Base-by-base conservation (phyloP, 1,140 invertebrate genomes). In the Neodiprion virginianus region DNA sequence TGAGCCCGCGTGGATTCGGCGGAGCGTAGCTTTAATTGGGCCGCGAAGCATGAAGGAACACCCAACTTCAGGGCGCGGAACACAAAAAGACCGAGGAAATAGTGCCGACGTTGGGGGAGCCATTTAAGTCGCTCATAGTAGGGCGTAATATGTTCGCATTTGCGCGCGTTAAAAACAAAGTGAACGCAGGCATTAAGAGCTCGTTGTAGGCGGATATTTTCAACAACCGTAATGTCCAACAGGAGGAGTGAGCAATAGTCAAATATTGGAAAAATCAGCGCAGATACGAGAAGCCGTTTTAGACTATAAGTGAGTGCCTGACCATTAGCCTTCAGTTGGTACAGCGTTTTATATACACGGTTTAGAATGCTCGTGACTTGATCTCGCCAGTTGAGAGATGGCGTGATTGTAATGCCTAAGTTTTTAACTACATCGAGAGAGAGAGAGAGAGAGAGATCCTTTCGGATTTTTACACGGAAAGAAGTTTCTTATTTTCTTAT, bases 271-370 rank as follows among this genome's bases (percentile, higher is more conserved):
- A 69, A 69, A 8, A 69, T 23, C 11, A 69, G 68, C 12, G 68
- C 9, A 8, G 68, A 10, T 11, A 69, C 21, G 7, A 69, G 14
- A 23, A 69, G 11, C 11, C 68, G 68, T 7, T 48, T 28, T 14
- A 69, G 48, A 7, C 48, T 48, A 48, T 11, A 8, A n/a, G 68
- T 11, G 14, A 69, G 68, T 9, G 68, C 67, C 17, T n/a, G 40
- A 28, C 67, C 9, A n/a, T 68, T 68, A 8, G n/a, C n/a, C n/a
- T 28, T 68, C 9, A 68, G 67, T 28, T 68, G 67, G n/a, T 68
- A 68, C 17, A 68, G 67, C 67, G 67, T 10, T 68, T 68, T 68
- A 28, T 68, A n/a, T 10, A 68, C n/a, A 10, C 67, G 67, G 67
- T 68, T 68, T 17, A 17, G 40, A 8, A n/a, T 68, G 9, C 17